Evolutionary conservation across 2,797 vertebrate genomes (phyloP).

Genomic region (Channa striata): DNA sequence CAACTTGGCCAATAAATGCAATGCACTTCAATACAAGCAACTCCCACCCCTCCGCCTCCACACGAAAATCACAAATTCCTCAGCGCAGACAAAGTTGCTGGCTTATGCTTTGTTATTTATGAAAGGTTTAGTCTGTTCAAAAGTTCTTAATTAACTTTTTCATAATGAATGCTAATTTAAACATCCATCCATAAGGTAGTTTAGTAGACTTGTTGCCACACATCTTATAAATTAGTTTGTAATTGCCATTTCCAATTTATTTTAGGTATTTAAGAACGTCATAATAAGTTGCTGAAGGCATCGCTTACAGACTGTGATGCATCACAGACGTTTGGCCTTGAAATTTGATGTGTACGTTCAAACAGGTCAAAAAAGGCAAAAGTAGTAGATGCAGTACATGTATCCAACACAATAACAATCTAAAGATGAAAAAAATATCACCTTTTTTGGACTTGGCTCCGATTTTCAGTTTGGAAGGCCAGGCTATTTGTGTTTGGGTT

Average conservation of each 20-base stretch:
- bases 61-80: conserved; percentile 54
- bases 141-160: conserved; percentile 15
- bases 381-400: background rate
- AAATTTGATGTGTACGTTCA: conserved; percentile 1
- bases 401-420: background rate
- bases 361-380: background rate
- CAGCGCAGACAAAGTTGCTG: conserved; percentile 50
- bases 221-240: accelerated
- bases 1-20: conserved; percentile 54
- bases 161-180: conserved; percentile 15
- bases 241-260: background rate
- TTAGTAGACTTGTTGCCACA: background rate
- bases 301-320: conserved; percentile 8
- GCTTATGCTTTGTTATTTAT: conserved; percentile 35
- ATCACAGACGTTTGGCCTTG: background rate
- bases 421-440: conserved; percentile 37
- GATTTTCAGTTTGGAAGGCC: conserved; percentile 89
- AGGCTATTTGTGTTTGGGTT: conserved; percentile 87
- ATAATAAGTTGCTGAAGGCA: background rate
- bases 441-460: conserved; percentile 90
- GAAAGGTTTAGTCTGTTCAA: conserved; percentile 45
- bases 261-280: background rate
- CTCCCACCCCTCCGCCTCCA: conserved; percentile 34
- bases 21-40: conserved; percentile 26
- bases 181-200: too few species aligned